A percentile compares a stretch with the other conserved stretches of the same genome.
phyloP scores from a whole-genome alignment of 2,888 invertebrate genomes.

The Nasonovia ribisnigri region DNA sequence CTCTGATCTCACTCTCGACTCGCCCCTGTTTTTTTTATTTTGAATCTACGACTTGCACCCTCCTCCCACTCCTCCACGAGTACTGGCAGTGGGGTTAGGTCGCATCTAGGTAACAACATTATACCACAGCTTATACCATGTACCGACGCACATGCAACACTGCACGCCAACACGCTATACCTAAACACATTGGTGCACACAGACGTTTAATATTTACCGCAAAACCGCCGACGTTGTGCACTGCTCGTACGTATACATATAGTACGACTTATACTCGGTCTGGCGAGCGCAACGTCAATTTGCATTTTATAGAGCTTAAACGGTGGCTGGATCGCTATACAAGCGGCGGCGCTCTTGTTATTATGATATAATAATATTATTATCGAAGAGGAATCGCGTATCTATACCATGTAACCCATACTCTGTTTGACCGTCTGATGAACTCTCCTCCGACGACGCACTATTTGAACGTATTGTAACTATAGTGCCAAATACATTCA shows the following conservation, averaged over 20 bases:
- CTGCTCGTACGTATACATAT: neutral
- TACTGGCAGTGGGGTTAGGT: neutral
- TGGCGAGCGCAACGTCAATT: neutral
- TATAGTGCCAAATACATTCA: neutral
- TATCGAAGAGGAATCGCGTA: neutral
- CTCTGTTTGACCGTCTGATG: neutral
- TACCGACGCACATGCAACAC: neutral
- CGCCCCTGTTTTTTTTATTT: neutral
- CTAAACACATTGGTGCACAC: neutral
- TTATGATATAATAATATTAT: neutral
- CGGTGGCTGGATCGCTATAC: neutral
- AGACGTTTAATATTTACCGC: slow-evolving; percentile 17
- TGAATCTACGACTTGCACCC: neutral
- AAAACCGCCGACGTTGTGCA: neutral
- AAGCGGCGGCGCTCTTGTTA: neutral
- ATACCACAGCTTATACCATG: neutral
- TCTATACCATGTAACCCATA: neutral
- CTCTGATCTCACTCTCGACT: neutral
- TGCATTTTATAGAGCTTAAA: slow-evolving; percentile 32
- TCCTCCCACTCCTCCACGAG: accelerated
- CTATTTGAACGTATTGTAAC: neutral
- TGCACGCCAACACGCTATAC: neutral
- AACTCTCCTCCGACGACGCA: neutral
- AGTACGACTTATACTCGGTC: slow-evolving; percentile 16
- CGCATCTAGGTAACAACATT: neutral